Evolutionary conservation across 2,797 vertebrate species (phyloP).

Genomic region (Pseudochirops cupreus): DNA sequence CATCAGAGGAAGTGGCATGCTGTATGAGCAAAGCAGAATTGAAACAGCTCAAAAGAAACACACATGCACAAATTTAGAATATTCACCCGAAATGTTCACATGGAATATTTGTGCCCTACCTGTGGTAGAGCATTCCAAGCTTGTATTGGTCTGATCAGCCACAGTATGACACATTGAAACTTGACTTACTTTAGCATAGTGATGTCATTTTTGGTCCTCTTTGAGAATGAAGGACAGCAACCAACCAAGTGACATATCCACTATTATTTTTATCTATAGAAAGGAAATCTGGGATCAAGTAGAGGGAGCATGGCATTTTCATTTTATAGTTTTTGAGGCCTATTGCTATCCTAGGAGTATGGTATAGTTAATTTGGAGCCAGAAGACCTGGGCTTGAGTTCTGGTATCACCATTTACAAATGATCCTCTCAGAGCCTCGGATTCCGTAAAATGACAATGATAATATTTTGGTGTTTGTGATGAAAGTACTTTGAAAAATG

Average conservation of each 20-base stretch:
- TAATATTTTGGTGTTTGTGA: not conserved
- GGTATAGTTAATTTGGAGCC: not conserved
- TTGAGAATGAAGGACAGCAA: too few species aligned
- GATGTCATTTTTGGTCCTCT: too few species aligned
- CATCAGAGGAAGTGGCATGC: too few species aligned
- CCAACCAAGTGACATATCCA: not conserved
- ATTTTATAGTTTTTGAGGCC: not conserved
- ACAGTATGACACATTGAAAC: too few species aligned
- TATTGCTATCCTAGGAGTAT: not conserved
- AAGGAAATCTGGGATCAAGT: not conserved
- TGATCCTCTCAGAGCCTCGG: not conserved
- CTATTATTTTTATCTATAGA: not conserved
- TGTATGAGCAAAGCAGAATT: too few species aligned
- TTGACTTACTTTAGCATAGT: too few species aligned
- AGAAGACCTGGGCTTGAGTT: not conserved
- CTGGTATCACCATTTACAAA: not conserved
- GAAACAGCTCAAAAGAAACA: too few species aligned
- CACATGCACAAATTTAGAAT: too few species aligned
- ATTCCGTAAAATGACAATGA: not conserved
- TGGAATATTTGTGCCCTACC: too few species aligned
- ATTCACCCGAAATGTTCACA: too few species aligned
- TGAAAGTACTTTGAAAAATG: not conserved
- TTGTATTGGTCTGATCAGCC: too few species aligned
- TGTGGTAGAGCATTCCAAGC: too few species aligned
- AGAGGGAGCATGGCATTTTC: not conserved